Percentiles rank a stretch among this genome's conserved stretches.
Evolutionary conservation across 2,888 invertebrate species (phyloP).

Genomic region (Zelleria hepariella): DNA sequence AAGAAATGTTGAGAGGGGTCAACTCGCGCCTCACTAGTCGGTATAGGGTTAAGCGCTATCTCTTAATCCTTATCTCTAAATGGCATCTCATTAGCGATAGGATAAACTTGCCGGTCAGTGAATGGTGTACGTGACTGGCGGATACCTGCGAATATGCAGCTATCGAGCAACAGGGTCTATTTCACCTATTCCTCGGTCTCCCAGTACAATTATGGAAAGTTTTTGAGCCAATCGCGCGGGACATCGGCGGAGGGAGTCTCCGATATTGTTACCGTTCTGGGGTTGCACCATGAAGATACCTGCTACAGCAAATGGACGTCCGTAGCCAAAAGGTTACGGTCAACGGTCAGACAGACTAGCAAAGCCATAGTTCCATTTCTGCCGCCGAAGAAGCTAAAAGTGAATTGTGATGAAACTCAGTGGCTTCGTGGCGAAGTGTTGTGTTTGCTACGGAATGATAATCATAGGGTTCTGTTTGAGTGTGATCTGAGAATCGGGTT

Average conservation of each 20-base stretch:
- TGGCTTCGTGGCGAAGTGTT: conserved; percentile 31
- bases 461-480: conserved; percentile 25
- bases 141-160: conserved; percentile 34
- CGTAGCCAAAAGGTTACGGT: conserved; percentile 20
- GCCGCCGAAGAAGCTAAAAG: background rate
- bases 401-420: conserved; percentile 17
- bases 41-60: too few species aligned
- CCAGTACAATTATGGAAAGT: conserved; percentile 55
- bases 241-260: conserved; percentile 38
- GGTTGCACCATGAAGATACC: conserved; percentile 45
- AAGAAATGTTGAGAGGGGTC: too few species aligned
- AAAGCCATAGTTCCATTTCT: conserved; percentile 2
- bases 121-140: conserved; percentile 28
- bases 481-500: conserved; percentile 36
- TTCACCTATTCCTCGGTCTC: conserved; percentile 49
- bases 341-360: conserved; percentile 18
- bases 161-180: conserved; percentile 51
- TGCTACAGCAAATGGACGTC: conserved; percentile 22
- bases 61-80: too few species aligned
- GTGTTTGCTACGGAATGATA: conserved; percentile 24
- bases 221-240: conserved; percentile 44
- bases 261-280: conserved; percentile 51
- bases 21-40: too few species aligned
- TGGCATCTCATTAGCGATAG: too few species aligned
- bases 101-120: too few species aligned